Percentiles rank a stretch among this genome's conserved stretches.
phyloP scores from a whole-genome alignment of 2,888 invertebrate species.

The Neocrepidodera transversa region DNA sequence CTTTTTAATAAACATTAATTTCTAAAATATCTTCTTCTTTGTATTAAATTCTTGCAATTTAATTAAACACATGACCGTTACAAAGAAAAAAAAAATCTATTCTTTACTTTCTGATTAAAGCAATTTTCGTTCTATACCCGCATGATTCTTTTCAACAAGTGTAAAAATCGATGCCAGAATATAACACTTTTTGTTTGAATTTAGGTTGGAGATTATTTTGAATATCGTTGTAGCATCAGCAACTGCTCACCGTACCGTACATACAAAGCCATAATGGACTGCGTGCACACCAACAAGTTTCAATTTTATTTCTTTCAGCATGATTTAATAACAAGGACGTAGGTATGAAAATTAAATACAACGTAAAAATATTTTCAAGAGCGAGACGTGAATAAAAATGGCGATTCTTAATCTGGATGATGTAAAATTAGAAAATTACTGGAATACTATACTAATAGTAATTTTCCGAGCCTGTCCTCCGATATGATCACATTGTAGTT shows the following conservation, averaged over 20 bases:
- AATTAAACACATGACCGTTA: too few species aligned
- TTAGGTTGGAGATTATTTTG: not conserved
- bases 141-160: slow-evolving; percentile 16
- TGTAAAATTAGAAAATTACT: too few species aligned
- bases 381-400: too few species aligned
- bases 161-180: slow-evolving; percentile 1
- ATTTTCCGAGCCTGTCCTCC: too few species aligned
- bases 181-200: not conserved
- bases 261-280: slow-evolving; percentile 3
- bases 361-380: not conserved
- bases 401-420: too few species aligned
- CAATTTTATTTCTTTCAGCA: not conserved
- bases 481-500: too few species aligned
- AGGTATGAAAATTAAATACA: not conserved
- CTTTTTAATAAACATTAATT: too few species aligned
- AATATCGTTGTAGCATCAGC: not conserved
- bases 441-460: too few species aligned
- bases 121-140: not conserved
- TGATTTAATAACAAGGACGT: not conserved
- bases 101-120: too few species aligned
- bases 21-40: too few species aligned
- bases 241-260: slow-evolving; percentile 3
- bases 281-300: not conserved
- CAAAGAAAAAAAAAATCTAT: too few species aligned
- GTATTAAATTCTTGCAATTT: too few species aligned